These are phyloP conservation scores for Nebria salina DNA, from an alignment of 2,888 invertebrate genomes.

Conservation along the genomic window DNA sequence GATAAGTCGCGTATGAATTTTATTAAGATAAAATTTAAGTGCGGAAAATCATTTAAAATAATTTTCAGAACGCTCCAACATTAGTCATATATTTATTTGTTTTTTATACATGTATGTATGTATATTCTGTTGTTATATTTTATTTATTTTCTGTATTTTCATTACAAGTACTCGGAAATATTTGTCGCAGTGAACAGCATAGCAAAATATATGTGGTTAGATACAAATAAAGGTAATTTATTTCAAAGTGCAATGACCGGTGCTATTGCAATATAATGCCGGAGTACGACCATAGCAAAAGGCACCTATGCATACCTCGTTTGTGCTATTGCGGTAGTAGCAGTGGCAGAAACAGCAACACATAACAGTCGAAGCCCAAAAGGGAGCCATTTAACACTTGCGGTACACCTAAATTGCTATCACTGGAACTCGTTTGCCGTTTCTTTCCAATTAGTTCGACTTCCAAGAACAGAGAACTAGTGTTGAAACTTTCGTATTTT, in stretches of 20 bases:
- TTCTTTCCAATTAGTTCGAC: constrained; percentile 8
- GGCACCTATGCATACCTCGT: background rate
- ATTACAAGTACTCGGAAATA: background rate
- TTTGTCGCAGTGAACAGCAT: background rate
- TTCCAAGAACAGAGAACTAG: background rate
- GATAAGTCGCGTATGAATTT: too few relatives aligned
- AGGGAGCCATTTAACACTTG: constrained; percentile 24
- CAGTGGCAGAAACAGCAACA: background rate
- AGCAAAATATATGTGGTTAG: background rate
- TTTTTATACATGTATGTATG: background rate
- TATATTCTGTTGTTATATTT: background rate
- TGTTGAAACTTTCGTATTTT: background rate
- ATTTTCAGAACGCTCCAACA: too few relatives aligned
- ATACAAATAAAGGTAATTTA: background rate
- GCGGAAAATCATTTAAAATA: too few relatives aligned
- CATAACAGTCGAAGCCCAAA: background rate
- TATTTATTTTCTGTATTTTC: background rate
- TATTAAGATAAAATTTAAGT: too few relatives aligned
- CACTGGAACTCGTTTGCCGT: background rate
- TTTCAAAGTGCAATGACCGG: background rate
- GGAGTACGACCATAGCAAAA: background rate
- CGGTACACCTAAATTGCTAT: constrained; percentile 16
- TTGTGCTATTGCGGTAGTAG: background rate
- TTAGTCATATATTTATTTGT: background rate
- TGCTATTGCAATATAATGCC: background rate